These are phyloP conservation scores for Thereva unica DNA, from an alignment of 2,888 invertebrate species.

Conservation along the genomic window DNA sequence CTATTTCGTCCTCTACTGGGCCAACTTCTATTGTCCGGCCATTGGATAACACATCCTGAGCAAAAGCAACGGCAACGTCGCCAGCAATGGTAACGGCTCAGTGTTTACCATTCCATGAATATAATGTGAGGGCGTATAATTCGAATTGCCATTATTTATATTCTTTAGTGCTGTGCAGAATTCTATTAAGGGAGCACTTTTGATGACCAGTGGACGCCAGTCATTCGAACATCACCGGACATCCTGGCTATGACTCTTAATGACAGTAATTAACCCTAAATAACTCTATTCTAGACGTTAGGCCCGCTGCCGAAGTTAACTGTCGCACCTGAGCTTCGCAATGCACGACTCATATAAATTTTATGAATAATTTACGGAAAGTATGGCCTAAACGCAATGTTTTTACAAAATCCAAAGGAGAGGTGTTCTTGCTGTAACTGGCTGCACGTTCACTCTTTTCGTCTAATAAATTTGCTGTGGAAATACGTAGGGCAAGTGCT, in stretches of 20 bases:
- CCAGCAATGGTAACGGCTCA: neutral
- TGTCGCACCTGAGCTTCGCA: too few relatives aligned
- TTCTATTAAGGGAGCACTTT: conserved; percentile 34
- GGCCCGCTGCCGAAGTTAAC: too few relatives aligned
- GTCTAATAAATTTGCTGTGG: too few relatives aligned
- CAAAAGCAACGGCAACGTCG: conserved; percentile 3
- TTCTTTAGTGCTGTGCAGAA: conserved; percentile 32
- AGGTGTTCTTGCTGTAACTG: too few relatives aligned
- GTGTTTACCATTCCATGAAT: conserved; percentile 35
- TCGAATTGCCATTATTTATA: conserved; percentile 36
- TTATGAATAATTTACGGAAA: too few relatives aligned
- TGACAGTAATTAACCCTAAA: conserved; percentile 31
- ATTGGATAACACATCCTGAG: conserved; percentile 35
- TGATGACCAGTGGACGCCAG: conserved; percentile 33
- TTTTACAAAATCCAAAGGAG: too few relatives aligned
- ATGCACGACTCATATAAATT: too few relatives aligned
- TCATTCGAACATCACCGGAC: conserved; percentile 33
- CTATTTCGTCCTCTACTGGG: conserved; percentile 34
- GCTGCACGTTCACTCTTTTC: too few relatives aligned
- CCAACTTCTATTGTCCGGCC: conserved; percentile 35
- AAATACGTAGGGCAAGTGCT: too few relatives aligned
- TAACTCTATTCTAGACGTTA: neutral
- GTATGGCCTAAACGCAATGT: too few relatives aligned
- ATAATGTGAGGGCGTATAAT: conserved; percentile 35
- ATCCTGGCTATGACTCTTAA: conserved; percentile 29